Evolutionary conservation across 2,888 invertebrate genomes (phyloP).

Genomic region (Capitulum mitella): DNA sequence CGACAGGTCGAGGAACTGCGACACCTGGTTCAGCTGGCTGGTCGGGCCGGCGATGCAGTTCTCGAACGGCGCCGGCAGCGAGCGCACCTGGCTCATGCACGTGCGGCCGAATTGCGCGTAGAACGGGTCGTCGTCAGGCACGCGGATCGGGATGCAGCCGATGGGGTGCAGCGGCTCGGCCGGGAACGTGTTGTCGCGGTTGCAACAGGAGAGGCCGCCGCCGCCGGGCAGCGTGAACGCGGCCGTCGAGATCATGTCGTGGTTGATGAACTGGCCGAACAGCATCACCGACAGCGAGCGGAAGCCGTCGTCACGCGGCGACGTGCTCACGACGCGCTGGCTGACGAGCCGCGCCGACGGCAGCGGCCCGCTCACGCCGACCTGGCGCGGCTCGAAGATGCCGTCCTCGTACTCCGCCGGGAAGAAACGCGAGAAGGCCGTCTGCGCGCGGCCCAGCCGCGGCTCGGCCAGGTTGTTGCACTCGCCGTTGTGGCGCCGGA

Average conservation of each 20-base stretch:
- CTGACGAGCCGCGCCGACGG: constrained; percentile 22
- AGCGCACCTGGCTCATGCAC: constrained; percentile 79
- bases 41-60: constrained; percentile 40
- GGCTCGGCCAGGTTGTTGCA: neutral
- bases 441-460: neutral
- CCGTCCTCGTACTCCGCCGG: constrained; percentile 24
- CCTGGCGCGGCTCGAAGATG: neutral
- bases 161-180: neutral
- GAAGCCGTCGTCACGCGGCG: neutral
- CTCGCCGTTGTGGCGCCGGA: neutral
- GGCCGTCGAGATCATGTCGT: constrained; percentile 29
- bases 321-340: neutral
- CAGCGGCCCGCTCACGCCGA: neutral
- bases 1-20: constrained; percentile 66
- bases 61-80: constrained; percentile 59
- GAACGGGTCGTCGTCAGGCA: constrained; percentile 56
- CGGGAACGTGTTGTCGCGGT: neutral
- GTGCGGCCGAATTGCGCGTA: constrained; percentile 58
- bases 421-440: constrained; percentile 17
- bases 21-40: constrained; percentile 64
- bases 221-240: neutral
- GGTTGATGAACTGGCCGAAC: constrained; percentile 29
- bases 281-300: constrained; percentile 26
- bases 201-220: neutral
- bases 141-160: constrained; percentile 62